Evolutionary conservation across 2,797 vertebrate genomes (phyloP), one percentile per base, ranked within the genome.

Genomic region (Ambastaia sidthimunki): DNA sequence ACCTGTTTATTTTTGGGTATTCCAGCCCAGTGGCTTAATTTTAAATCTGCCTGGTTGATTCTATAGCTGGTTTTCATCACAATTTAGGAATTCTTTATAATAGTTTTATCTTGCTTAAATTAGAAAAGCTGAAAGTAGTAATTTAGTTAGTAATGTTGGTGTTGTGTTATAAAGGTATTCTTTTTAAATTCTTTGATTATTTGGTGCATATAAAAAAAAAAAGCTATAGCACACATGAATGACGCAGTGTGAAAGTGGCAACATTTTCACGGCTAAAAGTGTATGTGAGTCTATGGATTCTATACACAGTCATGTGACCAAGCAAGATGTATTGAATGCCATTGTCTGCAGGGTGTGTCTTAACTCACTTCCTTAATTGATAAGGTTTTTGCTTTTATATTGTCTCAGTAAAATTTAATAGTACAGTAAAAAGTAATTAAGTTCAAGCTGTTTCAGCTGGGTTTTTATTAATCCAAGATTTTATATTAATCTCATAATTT

Each of bases 261-360:
- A 63, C 28, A 3, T 65, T 62, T 11, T 28, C 15, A 18, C 28
- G 16, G 18, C 1, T 31, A 63, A 65, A 65, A n/a, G 69, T 79
- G 68, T 72, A 59, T 48, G 7, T 10, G 25, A 34, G 62, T 10
- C 2, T 15, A 60, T 60, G 13, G 5, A 62, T 1, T 23, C 12
- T 50, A 78, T 1, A 34, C 4, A 12, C 47, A 47, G 69, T 79
- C n/a, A 55, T 65, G 76, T 79, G 19, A 71, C 28, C 7, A 18
- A 57, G 31, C 69, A 57, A 34, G 77, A 73, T 73, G 19, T 66
- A 31, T 66, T 65, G 50, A 48, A 73, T 72, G 59, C n/a, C 77
- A 73, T 80, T 80, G 50, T 66, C 23, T n/a, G 2, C 7, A 57
- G 77, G 69, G 70, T 80, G 68, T 72, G 69, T 50, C 34, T 16